Conservation (phyloP, 2,888 invertebrate genomes). For the Ormyrus nitidulus region DNA sequence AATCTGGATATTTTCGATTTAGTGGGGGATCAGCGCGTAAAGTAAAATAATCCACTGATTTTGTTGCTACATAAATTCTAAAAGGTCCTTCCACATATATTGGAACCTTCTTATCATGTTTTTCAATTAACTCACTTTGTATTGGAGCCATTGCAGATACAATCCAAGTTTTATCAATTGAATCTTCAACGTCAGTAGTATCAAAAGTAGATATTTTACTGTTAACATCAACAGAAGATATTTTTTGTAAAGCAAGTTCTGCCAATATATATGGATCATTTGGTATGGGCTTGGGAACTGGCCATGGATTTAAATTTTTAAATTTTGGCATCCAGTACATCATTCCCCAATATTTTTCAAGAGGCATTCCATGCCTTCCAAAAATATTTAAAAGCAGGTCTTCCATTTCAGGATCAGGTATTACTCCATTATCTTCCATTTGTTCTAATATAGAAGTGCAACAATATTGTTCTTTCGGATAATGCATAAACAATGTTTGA, state of each 20-base stretch:
- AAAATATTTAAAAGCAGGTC: constrained; percentile 89
- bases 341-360: constrained; percentile 88
- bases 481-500: constrained; percentile 94
- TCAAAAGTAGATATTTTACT: constrained; percentile 82
- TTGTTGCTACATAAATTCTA: constrained; percentile 85
- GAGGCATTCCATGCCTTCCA: constrained; percentile 85
- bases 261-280: constrained; percentile 87
- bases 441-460: constrained; percentile 92
- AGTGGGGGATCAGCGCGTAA: constrained; percentile 82
- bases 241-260: constrained; percentile 87
- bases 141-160: constrained; percentile 89
- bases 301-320: constrained; percentile 92
- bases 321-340: constrained; percentile 97
- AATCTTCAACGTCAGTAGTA: constrained; percentile 84
- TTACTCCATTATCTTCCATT: constrained; percentile 96
- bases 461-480: constrained; percentile 96
- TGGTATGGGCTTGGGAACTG: constrained; percentile 86
- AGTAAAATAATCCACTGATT: constrained; percentile 88
- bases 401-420: constrained; percentile 94
- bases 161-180: constrained; percentile 93
- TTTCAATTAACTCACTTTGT: constrained; percentile 83
- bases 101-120: constrained; percentile 80
- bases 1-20: constrained; percentile 54
- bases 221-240: constrained; percentile 88
- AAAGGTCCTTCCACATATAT: constrained; percentile 92